phyloP scores from a whole-genome alignment of 1,140 invertebrate species.

The Drosophila obscura region DNA sequence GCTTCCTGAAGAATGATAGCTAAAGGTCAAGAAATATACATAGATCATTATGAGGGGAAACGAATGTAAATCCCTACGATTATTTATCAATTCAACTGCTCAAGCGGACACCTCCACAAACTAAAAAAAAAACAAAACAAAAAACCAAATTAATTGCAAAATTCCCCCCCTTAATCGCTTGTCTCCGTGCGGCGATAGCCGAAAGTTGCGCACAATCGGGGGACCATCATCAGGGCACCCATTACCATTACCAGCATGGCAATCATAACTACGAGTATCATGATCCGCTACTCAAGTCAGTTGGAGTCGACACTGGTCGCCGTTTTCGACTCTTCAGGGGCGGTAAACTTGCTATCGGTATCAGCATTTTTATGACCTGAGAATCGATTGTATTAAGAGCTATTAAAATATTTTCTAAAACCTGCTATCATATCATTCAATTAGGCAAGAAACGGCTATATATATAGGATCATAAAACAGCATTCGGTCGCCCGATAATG shows the following conservation, averaged over 20 bases:
- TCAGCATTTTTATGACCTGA: constrained; percentile 70
- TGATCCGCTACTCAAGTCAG: constrained; percentile 31
- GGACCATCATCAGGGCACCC: constrained; percentile 11
- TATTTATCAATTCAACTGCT: too few relatives aligned
- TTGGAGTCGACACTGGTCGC: constrained; percentile 23
- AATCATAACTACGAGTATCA: constrained; percentile 21
- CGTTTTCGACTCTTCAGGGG: constrained; percentile 2
- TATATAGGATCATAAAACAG: constrained; percentile 79
- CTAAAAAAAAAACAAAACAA: too few relatives aligned
- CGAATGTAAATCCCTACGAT: too few relatives aligned
- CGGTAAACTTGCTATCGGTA: constrained; percentile 57
- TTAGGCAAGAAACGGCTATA: constrained; percentile 79
- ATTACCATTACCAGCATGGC: constrained; percentile 17
- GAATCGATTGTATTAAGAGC: constrained; percentile 82
- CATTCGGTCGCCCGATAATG: constrained; percentile 66
- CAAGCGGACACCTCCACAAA: too few relatives aligned
- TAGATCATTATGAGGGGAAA: too few relatives aligned
- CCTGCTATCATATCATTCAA: constrained; percentile 80
- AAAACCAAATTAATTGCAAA: not conserved
- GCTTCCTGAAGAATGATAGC: too few relatives aligned
- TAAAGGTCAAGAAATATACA: too few relatives aligned
- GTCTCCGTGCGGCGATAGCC: constrained; percentile 21
- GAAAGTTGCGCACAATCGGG: constrained; percentile 29
- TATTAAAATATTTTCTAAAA: constrained; percentile 82
- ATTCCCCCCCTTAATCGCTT: constrained; percentile 11